Conservation (phyloP, 64 coral and sea anemone genomes). For the Dendrophyllia cribrosa region DNA sequence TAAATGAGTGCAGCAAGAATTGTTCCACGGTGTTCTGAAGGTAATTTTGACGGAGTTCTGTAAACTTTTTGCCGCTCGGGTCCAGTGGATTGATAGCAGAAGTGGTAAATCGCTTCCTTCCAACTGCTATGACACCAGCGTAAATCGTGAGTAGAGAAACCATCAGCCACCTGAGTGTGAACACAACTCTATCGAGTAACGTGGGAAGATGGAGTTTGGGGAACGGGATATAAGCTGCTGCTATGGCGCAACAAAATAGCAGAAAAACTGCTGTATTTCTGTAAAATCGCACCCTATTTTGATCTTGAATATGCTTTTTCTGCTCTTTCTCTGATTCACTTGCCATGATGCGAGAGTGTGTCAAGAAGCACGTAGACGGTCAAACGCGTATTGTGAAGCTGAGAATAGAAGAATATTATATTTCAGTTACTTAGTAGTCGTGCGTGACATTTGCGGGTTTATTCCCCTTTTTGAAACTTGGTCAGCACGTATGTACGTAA, state of each 20-base stretch:
- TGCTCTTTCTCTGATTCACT: not conserved
- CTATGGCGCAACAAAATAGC: not conserved
- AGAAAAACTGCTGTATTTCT: not conserved
- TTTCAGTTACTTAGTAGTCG: no score
- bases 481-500: no score
- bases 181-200: conserved; percentile 52
- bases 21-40: conserved; percentile 83
- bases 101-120: conserved; percentile 15
- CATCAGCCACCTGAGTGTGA: conserved; percentile 49
- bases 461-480: no score
- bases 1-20: conserved; percentile 57
- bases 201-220: conserved; percentile 42
- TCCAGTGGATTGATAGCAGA: conserved; percentile 65
- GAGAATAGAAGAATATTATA: no score
- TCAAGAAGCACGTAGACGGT: no score
- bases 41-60: conserved; percentile 21
- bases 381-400: no score
- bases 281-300: not conserved
- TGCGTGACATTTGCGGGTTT: no score
- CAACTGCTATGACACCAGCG: conserved; percentile 42
- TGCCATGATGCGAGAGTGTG: not conserved
- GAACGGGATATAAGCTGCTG: not conserved
- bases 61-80: conserved; percentile 22
- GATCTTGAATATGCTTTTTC: conserved; percentile 8
- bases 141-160: conserved; percentile 41